Evolutionary conservation across 2,797 vertebrate species (phyloP), one percentile per base, ranked within the genome.

Genomic region (Malurus leucopterus): DNA sequence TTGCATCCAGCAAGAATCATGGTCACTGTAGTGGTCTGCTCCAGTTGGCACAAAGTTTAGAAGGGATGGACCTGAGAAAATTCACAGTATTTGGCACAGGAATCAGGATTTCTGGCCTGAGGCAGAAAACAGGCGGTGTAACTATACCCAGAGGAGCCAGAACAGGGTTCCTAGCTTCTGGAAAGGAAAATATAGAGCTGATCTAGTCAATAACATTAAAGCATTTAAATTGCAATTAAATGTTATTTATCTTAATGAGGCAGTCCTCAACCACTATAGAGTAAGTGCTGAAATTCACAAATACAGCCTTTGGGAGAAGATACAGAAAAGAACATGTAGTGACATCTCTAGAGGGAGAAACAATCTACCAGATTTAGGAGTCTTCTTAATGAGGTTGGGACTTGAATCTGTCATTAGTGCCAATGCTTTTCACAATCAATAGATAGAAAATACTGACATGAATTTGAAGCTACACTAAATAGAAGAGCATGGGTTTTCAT

Each of bases 181-280:
- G 29, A 89, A 91, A 58, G 32, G 16, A 87, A 75, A 88, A 61
- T 36, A 11, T 34, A 61, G 50, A 55, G 34, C 49, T 86, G 30
- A 81, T 69, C 36, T 18, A 49, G 47, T 78, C 61, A 78, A 70
- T 65, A 62, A 69, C 1, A 3, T 55, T 81, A 69, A 88, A 75
- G 27, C 38, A 65, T 75, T 91, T 88, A 78, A 84, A 87, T 26
- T 88, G 57, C 59, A 90, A 53, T 81, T 88, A 84, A 86, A 46
- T 69, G 26, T 64, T 77, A 30, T 62, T 92, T 93, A 29, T 62
- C 67, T 63, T 88, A 87, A 86, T 41, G 23, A 94, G 54, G 26
- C 16, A 77, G 24, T 75, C 23, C 21, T 90, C 26, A 41, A n/a
- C n/a, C n/a, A n/a, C n/a, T n/a, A n/a, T 7, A 43, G 65, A 89